These are phyloP conservation scores for Myathropa florea DNA, from an alignment of 2,888 invertebrate genomes.

Conservation along the genomic window DNA sequence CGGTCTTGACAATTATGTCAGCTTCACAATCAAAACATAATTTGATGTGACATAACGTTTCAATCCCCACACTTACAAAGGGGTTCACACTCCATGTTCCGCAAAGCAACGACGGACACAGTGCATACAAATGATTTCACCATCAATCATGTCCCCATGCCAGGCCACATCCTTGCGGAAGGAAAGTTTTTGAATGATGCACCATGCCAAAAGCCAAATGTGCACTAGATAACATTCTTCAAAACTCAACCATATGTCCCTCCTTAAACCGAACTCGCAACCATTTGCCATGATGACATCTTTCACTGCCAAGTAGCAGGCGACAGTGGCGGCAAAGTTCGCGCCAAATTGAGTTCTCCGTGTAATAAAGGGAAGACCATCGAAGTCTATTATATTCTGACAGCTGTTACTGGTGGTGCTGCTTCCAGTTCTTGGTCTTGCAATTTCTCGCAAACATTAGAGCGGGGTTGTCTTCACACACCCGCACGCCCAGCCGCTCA, in stretches of 20 bases:
- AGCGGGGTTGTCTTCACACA: conserved; percentile 4
- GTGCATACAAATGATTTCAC: conserved; percentile 12
- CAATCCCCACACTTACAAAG: too few species aligned
- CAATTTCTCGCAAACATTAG: conserved; percentile 48
- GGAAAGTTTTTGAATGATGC: neutral
- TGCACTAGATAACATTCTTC: conserved; percentile 42
- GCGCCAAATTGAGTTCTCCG: conserved; percentile 64
- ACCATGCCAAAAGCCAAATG: conserved; percentile 28
- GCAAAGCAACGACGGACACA: neutral
- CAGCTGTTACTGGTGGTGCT: conserved; percentile 45
- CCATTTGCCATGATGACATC: conserved; percentile 60
- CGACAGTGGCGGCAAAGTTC: conserved; percentile 45
- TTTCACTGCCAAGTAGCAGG: conserved; percentile 41
- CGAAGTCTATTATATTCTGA: conserved; percentile 58
- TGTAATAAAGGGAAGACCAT: conserved; percentile 51
- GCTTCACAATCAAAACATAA: too few species aligned
- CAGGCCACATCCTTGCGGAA: neutral
- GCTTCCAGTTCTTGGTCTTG: conserved; percentile 12
- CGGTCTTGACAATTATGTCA: too few species aligned
- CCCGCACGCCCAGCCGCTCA: conserved; percentile 23
- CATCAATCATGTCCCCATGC: conserved; percentile 23
- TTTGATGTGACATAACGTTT: neutral
- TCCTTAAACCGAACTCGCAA: conserved; percentile 5
- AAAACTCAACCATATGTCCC: conserved; percentile 39
- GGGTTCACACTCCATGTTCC: neutral